Percentiles rank a stretch among this genome's conserved stretches.
Conservation (phyloP, 2,797 vertebrate species). For the Novumbra hubbsi region DNA sequence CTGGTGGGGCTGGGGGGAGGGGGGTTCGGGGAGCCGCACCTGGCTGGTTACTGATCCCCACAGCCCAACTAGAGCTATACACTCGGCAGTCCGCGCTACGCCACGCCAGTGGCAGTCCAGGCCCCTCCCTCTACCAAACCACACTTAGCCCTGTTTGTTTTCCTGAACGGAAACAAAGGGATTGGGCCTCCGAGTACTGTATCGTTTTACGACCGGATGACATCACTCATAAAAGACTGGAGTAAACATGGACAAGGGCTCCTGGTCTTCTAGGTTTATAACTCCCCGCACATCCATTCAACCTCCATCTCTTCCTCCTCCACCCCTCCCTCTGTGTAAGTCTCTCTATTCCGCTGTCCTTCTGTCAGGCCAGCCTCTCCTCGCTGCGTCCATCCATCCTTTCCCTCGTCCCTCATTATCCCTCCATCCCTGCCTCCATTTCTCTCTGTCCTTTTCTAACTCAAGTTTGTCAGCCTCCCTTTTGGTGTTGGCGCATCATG, state of each 20-base stretch:
- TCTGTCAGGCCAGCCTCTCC: not conserved
- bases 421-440: not conserved
- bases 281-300: constrained; percentile 56
- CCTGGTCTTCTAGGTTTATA: constrained; percentile 66
- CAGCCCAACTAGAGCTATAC: constrained; percentile 56
- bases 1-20: constrained; percentile 31
- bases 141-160: constrained; percentile 55
- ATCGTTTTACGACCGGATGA: constrained; percentile 73
- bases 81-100: constrained; percentile 32
- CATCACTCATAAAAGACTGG: constrained; percentile 70
- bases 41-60: constrained; percentile 72
- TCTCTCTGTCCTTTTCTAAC: constrained; percentile 41
- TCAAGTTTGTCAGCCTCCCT: constrained; percentile 51
- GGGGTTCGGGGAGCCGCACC: constrained; percentile 57
- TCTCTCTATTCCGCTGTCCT: not conserved
- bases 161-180: constrained; percentile 69
- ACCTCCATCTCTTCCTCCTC: not conserved
- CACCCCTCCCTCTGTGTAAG: no score
- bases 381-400: no score
- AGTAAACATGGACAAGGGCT: constrained; percentile 62
- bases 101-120: not conserved
- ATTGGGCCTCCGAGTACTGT: constrained; percentile 61
- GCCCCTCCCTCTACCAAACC: not conserved
- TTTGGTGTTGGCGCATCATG: constrained; percentile 58
- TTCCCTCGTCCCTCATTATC: not conserved